phyloP scores from a whole-genome alignment of 1,140 invertebrate species.

The Piezodorus guildinii region DNA sequence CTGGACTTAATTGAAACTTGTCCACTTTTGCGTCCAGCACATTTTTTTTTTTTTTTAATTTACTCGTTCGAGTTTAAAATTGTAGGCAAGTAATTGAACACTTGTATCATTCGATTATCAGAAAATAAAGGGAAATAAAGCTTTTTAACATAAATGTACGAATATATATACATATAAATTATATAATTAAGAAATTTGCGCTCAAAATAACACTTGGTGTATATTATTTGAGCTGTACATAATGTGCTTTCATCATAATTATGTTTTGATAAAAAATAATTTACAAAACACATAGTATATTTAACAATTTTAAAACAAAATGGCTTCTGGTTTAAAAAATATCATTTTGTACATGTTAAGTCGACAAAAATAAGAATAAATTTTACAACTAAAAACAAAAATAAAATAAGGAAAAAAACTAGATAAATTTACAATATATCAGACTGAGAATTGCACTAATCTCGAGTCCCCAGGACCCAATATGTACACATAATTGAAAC shows the following conservation, averaged over 20 bases:
- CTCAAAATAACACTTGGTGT: slow-evolving; percentile 16
- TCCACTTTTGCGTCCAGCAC: slow-evolving; percentile 14
- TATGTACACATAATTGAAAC: slow-evolving; percentile 16
- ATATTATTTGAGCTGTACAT: slow-evolving; percentile 22
- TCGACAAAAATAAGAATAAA: neutral
- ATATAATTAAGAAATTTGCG: slow-evolving; percentile 8
- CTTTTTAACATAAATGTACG: neutral
- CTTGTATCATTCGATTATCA: slow-evolving; percentile 1
- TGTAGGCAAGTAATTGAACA: slow-evolving; percentile 6
- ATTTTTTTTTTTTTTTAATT: neutral
- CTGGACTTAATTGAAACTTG: slow-evolving; percentile 3
- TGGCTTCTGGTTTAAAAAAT: neutral
- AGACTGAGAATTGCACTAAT: slow-evolving; percentile 11
- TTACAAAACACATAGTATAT: too few species aligned
- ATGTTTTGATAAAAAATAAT: too few species aligned
- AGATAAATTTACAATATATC: neutral
- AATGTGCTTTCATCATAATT: neutral
- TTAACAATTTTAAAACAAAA: too few species aligned
- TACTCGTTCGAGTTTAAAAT: neutral
- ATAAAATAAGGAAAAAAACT: neutral
- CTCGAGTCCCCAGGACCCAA: slow-evolving; percentile 11
- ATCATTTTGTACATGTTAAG: neutral
- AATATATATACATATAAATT: slow-evolving; percentile 13
- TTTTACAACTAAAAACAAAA: neutral
- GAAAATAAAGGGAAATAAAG: slow-evolving; percentile 1